Evolutionary conservation across 2,797 vertebrate species (phyloP), one percentile per base, ranked within the genome.

Genomic region (Ptychobarbus kaznakovi): DNA sequence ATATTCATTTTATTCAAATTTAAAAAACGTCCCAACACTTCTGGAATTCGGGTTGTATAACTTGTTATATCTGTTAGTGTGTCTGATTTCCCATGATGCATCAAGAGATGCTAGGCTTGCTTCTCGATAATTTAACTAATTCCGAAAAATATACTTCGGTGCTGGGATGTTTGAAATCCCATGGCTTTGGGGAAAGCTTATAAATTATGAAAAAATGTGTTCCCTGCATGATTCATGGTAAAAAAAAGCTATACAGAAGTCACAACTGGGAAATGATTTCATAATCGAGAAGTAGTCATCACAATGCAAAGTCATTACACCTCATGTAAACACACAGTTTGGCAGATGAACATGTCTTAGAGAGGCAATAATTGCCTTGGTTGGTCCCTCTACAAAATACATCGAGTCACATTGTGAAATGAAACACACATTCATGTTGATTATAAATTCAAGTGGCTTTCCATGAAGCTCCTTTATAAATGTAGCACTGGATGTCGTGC

Each of bases 401-500:
- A n/a, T 68, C n/a, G 32, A 56, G 40, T 78, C n/a, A 2, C 73
- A 76, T 32, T 42, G 42, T 40, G 22, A 69, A 56, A 65, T 51
- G 22, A 63, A 46, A 74, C n/a, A 20, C 25, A n/a, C 12, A 28
- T 51, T 44, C 15, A 3, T 3, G 58, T 12, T 16, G 68, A 63
- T 40, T 86, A 63, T 56, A 73, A 81, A 70, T 86, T 79, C 74
- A 82, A 78, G 66, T 65, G 32, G 32, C 65, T 66, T 66, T 66
- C 46, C 42, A 16, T 78, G 63, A 75, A 61, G 20, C 11, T 72
- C 56, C 7, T 51, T 32, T 77, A 69, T 72, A 80, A 87, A 80
- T 56, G 58, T 61, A 63, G 81, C 22, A n/a, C 28, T 51, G 61
- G 15, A 51, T 76, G 63, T 81, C 25, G 4, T 79, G 51, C 20